Evolutionary conservation across 2,113 vertebrate genomes (phyloP).

Genomic region (Melospiza georgiana): DNA sequence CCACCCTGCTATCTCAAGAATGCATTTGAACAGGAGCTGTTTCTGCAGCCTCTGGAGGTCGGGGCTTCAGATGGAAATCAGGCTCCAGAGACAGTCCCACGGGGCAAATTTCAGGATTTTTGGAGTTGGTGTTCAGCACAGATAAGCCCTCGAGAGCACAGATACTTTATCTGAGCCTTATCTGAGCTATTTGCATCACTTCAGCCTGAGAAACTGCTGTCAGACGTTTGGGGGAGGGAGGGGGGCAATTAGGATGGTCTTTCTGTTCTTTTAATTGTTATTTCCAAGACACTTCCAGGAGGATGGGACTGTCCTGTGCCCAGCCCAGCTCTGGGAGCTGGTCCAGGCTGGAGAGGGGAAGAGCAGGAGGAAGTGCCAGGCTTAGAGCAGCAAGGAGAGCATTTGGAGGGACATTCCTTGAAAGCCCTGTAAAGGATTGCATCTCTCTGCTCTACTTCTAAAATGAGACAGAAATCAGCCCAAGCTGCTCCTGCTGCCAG

Average conservation of each 20-base stretch:
- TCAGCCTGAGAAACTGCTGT: constrained; percentile 29
- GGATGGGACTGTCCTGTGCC: background rate
- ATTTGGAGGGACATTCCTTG: background rate
- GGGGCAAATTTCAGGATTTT: constrained; percentile 39
- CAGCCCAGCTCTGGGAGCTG: background rate
- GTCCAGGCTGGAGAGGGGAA: background rate
- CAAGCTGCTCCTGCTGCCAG: background rate
- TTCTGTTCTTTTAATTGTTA: background rate
- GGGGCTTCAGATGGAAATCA: constrained; percentile 45
- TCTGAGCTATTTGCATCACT: constrained; percentile 68
- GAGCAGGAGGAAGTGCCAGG: background rate
- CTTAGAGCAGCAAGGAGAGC: background rate
- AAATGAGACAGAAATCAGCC: background rate
- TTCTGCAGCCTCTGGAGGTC: constrained; percentile 9
- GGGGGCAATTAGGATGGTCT: background rate
- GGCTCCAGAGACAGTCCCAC: constrained; percentile 11
- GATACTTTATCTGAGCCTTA: constrained; percentile 63
- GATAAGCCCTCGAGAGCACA: constrained; percentile 49
- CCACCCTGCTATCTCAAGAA: constrained; percentile 58
- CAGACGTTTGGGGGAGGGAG: background rate
- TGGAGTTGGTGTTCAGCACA: constrained; percentile 35
- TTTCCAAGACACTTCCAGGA: background rate
- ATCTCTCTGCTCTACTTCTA: background rate
- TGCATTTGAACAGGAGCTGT: constrained; percentile 39
- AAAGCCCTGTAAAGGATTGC: background rate